Evolutionary conservation across 2,113 vertebrate genomes (phyloP), one percentile per base, ranked within the genome.

Genomic region (Acrocephalus arundinaceus): DNA sequence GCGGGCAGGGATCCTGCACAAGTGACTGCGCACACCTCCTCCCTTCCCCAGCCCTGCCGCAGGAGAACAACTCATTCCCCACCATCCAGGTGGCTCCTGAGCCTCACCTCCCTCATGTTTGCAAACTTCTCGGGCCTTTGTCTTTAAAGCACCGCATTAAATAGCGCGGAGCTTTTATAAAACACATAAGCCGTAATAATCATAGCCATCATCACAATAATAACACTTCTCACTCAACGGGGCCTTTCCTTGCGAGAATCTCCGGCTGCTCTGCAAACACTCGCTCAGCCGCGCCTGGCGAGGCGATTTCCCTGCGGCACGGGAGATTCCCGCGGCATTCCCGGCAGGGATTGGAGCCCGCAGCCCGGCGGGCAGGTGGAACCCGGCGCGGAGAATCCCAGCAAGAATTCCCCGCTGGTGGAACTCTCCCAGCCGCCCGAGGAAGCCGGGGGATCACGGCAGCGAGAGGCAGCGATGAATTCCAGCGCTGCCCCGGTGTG

Each of bases 41-140:
- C 28, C 4, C 35, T 54, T 80, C 63, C 61, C 89, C 57, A 22
- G 77, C 62, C 13, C 7, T 11, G 6, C 72, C 67, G 11, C 1
- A 6, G 80, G 41, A 39, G 3, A 12, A 2, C 48, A 5, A 2
- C 11, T 8, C 28, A 0, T 14, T 71, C 93, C 77, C 77, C 39
- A 2, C 31, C 37, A 11, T 7, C 65, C 13, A 33, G 66, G 92
- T 45, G 80, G n/a, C 68, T 45, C 11, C 74, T 7, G 67, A 77
- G 70, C 90, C 59, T 70, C 20, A 27, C 85, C 93, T 68, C 88
- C 1, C 0, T 3, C 3, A 0, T 90, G 94, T 93, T 96, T 96
- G 96, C 96, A 95, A 96, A 96, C 94, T 93, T 92, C 85, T 11
- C 0, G 9, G 70, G 73, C 80, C 88, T 94, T 87, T 89, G 91